Evolutionary conservation across 2,888 invertebrate genomes (phyloP).

Genomic region (Zygogramma bicolorata): DNA sequence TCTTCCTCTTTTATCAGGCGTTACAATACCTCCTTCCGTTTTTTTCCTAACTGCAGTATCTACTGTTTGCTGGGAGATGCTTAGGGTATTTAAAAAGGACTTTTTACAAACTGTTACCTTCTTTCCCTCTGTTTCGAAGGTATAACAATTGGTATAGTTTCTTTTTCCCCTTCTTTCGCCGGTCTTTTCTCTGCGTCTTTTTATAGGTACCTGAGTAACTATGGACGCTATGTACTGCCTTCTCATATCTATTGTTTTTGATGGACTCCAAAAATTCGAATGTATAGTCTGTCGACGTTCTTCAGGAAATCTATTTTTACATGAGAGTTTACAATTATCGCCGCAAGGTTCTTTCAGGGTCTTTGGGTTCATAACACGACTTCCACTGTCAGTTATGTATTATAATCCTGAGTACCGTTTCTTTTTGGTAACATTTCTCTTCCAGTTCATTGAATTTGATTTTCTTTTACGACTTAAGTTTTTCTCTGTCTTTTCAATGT

Average conservation of each 20-base stretch:
- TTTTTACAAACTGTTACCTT: slow-evolving; percentile 28
- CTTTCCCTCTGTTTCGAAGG: slow-evolving; percentile 25
- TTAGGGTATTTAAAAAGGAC: slow-evolving; percentile 27
- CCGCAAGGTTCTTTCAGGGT: slow-evolving; percentile 14
- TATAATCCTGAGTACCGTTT: slow-evolving; percentile 23
- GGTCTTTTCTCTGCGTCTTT: slow-evolving; percentile 19
- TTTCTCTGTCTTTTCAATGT: slow-evolving; percentile 14
- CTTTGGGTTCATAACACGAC: slow-evolving; percentile 15
- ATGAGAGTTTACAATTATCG: slow-evolving; percentile 18
- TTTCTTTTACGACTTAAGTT: slow-evolving; percentile 29
- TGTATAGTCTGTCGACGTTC: slow-evolving; percentile 22
- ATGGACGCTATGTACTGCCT: slow-evolving; percentile 26
- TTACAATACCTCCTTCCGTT: slow-evolving; percentile 29
- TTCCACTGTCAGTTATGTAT: slow-evolving; percentile 12
- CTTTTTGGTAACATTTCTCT: slow-evolving; percentile 19
- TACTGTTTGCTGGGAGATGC: slow-evolving; percentile 33
- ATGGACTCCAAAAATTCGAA: slow-evolving; percentile 20
- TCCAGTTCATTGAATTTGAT: slow-evolving; percentile 27
- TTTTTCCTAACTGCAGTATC: slow-evolving; percentile 31
- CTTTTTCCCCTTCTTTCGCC: slow-evolving; percentile 19
- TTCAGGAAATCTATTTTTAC: slow-evolving; percentile 11
- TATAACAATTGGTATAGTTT: slow-evolving; percentile 22
- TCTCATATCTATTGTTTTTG: slow-evolving; percentile 7
- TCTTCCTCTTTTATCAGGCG: slow-evolving; percentile 39
- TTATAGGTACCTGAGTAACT: slow-evolving; percentile 16